Percentiles rank a stretch among this genome's conserved stretches.
Conservation (phyloP, 2,888 invertebrate species). For the Tortrix viridana region DNA sequence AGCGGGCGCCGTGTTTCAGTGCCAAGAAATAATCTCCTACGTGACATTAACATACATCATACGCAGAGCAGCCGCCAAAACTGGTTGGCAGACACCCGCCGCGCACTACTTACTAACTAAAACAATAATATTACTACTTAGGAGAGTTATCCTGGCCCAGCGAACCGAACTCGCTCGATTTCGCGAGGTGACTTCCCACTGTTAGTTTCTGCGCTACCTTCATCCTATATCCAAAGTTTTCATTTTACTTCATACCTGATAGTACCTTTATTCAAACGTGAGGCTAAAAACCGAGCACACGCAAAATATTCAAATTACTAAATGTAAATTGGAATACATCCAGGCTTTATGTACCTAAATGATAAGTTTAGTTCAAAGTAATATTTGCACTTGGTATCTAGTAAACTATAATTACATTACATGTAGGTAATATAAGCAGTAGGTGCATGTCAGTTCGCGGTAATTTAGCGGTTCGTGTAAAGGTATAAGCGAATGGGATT, state of each 20-base stretch:
- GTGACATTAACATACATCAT: constrained; percentile 82
- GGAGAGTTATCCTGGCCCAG: constrained; percentile 56
- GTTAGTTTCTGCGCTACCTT: not conserved
- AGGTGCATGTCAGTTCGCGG: constrained; percentile 43
- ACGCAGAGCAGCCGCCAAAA: constrained; percentile 73
- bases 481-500: constrained; percentile 67
- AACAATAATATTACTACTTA: constrained; percentile 79
- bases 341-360: no score
- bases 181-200: constrained; percentile 27
- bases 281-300: not conserved
- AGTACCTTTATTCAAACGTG: not conserved
- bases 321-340: no score
- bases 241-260: not conserved
- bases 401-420: no score
- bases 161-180: constrained; percentile 45
- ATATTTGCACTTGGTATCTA: no score
- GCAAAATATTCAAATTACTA: no score
- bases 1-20: constrained; percentile 64
- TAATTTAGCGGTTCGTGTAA: constrained; percentile 65
- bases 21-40: constrained; percentile 82
- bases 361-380: no score
- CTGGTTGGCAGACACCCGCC: constrained; percentile 64
- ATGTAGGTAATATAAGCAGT: constrained; percentile 5
- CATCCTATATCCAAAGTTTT: not conserved
- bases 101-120: constrained; percentile 70